These are phyloP conservation scores for Palaemon carinicauda DNA, from an alignment of 1,140 invertebrate genomes.

Conservation along the genomic window DNA sequence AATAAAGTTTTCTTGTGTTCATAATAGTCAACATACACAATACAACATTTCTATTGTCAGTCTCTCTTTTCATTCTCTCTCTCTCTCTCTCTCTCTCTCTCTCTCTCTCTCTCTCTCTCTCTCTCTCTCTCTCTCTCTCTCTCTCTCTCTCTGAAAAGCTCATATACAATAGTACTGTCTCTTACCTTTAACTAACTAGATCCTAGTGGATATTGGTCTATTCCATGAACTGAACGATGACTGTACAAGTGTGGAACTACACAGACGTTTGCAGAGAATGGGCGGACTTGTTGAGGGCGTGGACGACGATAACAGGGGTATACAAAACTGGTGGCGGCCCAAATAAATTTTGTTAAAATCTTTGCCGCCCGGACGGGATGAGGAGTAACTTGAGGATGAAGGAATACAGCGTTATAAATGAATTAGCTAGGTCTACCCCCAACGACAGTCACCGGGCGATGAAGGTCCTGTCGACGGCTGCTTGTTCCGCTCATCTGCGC, in stretches of 20 bases:
- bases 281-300: neutral
- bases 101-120: neutral
- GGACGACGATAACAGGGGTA: slow-evolving; percentile 1
- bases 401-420: neutral
- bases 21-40: neutral
- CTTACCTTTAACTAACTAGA: too few relatives aligned
- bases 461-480: slow-evolving; percentile 62
- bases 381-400: neutral
- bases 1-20: neutral
- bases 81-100: neutral
- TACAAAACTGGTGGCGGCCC: neutral
- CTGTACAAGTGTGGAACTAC: too few relatives aligned
- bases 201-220: too few relatives aligned
- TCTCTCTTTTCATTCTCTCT: neutral
- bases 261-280: too few relatives aligned
- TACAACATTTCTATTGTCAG: too few relatives aligned
- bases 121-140: neutral
- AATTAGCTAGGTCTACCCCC: slow-evolving; percentile 48
- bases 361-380: neutral
- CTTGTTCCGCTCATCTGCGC: slow-evolving; percentile 61
- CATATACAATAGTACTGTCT: too few relatives aligned
- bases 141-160: neutral
- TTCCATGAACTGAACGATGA: too few relatives aligned
- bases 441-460: slow-evolving; percentile 64
- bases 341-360: neutral